Percentiles rank a stretch among this genome's conserved stretches.
Evolutionary conservation across 2,797 vertebrate species (phyloP).

Genomic region (Esox masquinongy): DNA sequence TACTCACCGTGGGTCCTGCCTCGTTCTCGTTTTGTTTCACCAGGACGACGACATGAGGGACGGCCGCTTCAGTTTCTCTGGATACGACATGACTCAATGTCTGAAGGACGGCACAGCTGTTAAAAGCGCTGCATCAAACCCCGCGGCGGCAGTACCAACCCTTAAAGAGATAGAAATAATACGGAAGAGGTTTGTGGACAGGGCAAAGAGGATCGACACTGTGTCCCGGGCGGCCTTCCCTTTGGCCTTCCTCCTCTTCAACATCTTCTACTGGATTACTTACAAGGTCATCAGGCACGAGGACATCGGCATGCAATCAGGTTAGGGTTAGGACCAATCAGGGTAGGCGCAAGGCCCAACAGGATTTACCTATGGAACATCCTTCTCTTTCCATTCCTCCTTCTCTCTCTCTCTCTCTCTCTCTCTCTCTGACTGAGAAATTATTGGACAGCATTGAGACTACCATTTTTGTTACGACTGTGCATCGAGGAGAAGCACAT

Average conservation of each 20-base stretch:
- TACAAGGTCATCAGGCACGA: conserved; percentile 98
- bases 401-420: conserved; percentile 27
- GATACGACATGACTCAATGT: conserved; percentile 91
- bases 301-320: conserved; percentile 79
- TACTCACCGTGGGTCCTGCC: background rate
- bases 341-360: conserved; percentile 32
- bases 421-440: conserved; percentile 62
- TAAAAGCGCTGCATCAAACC: conserved; percentile 78
- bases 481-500: conserved; percentile 31
- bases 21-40: conserved; percentile 25
- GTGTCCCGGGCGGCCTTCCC: conserved; percentile 96
- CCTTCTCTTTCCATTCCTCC: conserved; percentile 10
- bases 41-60: conserved; percentile 92
- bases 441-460: conserved; percentile 32
- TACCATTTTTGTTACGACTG: conserved; percentile 22
- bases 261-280: conserved; percentile 99
- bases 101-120: conserved; percentile 87
- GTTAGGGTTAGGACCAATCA: too few species aligned
- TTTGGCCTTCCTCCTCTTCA: conserved; percentile 97
- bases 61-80: conserved; percentile 91
- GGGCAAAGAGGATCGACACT: conserved; percentile 97
- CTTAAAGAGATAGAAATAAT: conserved; percentile 88
- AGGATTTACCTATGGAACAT: conserved; percentile 40
- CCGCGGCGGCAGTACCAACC: conserved; percentile 70
- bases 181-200: conserved; percentile 96